Percentiles rank a stretch among this genome's conserved stretches.
These are phyloP conservation scores for Miniopterus natalensis DNA, from an alignment of 2,113 vertebrate species.

Conservation along the genomic window DNA sequence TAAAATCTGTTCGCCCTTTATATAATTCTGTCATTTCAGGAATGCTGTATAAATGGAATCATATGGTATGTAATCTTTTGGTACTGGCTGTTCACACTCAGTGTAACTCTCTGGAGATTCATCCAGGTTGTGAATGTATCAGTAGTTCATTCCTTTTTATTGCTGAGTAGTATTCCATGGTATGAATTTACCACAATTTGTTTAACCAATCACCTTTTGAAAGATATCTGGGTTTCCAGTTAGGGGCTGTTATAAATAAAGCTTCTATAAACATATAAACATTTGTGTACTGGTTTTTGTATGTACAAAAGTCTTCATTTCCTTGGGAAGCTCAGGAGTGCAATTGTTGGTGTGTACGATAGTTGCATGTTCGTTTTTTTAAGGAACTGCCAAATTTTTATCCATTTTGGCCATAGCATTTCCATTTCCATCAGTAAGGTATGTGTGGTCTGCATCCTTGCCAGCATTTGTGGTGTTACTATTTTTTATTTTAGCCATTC, in stretches of 20 bases:
- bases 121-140: not conserved
- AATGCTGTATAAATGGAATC: not conserved
- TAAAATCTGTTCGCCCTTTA: not conserved
- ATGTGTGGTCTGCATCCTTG: not conserved
- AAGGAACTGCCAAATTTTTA: conserved; percentile 14
- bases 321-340: not conserved
- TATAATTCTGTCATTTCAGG: not conserved
- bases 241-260: not conserved
- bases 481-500: not conserved
- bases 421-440: not conserved
- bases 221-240: not conserved
- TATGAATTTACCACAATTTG: not conserved
- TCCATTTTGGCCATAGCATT: not conserved
- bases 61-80: not conserved
- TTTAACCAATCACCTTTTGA: not conserved
- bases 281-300: not conserved
- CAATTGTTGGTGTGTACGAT: not conserved
- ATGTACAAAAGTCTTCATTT: not conserved
- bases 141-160: not conserved
- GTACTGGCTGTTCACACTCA: not conserved
- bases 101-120: not conserved
- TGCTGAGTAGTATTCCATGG: not conserved
- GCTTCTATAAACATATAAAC: not conserved
- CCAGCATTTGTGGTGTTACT: not conserved
- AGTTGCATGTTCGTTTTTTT: not conserved